Evolutionary conservation across 1,140 invertebrate genomes (phyloP).

Genomic region (Psilanteris sp.): DNA sequence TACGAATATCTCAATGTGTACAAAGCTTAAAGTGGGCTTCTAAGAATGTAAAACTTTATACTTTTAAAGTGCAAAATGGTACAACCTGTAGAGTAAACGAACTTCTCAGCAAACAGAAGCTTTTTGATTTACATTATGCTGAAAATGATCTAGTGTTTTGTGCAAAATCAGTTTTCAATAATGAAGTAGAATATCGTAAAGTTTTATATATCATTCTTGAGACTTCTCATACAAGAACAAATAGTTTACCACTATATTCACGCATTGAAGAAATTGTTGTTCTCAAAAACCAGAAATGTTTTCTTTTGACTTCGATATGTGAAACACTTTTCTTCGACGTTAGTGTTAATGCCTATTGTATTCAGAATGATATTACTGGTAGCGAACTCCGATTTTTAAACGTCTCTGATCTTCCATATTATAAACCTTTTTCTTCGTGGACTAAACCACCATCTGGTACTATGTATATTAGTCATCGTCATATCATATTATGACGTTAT

Average conservation of each 20-base stretch:
- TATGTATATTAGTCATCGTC: constrained; percentile 18
- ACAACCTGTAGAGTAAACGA: too few relatives aligned
- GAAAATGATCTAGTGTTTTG: constrained; percentile 15
- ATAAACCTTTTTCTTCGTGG: constrained; percentile 30
- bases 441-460: neutral
- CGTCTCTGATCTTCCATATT: constrained; percentile 4
- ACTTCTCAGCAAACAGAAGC: neutral
- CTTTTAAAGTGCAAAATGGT: too few relatives aligned
- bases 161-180: constrained; percentile 7
- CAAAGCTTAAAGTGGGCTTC: constrained; percentile 18
- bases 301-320: neutral
- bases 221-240: neutral
- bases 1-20: constrained; percentile 9
- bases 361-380: constrained; percentile 1
- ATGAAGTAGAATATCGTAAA: constrained; percentile 41
- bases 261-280: constrained; percentile 19
- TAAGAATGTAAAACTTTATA: constrained; percentile 13
- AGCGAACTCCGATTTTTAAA: neutral
- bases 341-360: constrained; percentile 19
- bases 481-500: constrained; percentile 21
- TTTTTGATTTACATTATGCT: constrained; percentile 11
- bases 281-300: constrained; percentile 1
- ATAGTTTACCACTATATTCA: constrained; percentile 14
- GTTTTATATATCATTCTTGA: constrained; percentile 10
- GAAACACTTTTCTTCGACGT: constrained; percentile 2